Evolutionary conservation across 1,140 invertebrate species (phyloP).

Genomic region (Eumeta japonica): DNA sequence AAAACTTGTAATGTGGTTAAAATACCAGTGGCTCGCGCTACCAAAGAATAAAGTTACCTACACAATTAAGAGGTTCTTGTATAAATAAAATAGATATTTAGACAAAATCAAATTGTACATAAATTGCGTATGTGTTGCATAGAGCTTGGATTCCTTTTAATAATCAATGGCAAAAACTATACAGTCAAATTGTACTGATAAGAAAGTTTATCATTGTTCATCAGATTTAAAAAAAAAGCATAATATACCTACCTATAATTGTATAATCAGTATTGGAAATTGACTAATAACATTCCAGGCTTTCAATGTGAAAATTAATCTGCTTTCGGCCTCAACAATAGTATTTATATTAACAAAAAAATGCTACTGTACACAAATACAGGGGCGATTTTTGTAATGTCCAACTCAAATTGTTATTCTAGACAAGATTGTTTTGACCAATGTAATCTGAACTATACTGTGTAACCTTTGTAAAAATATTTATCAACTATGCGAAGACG

Average conservation of each 20-base stretch:
- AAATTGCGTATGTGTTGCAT: slow-evolving; percentile 36
- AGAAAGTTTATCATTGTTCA: too few relatives aligned
- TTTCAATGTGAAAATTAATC: slow-evolving; percentile 28
- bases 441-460: slow-evolving; percentile 46
- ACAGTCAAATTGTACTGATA: too few relatives aligned
- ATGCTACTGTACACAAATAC: slow-evolving; percentile 16
- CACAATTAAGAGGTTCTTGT: slow-evolving; percentile 47
- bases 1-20: too few relatives aligned
- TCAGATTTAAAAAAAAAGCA: too few relatives aligned
- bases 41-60: slow-evolving; percentile 55
- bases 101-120: slow-evolving; percentile 40
- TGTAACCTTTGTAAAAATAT: slow-evolving; percentile 52
- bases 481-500: slow-evolving; percentile 40
- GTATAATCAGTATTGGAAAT: too few relatives aligned
- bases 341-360: too few relatives aligned
- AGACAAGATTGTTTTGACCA: slow-evolving; percentile 47
- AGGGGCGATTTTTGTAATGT: slow-evolving; percentile 19
- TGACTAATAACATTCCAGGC: slow-evolving; percentile 44
- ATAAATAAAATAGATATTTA: slow-evolving; percentile 40
- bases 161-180: too few relatives aligned
- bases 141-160: slow-evolving; percentile 24
- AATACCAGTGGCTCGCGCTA: slow-evolving; percentile 39
- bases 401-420: slow-evolving; percentile 25
- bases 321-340: slow-evolving; percentile 20
- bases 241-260: too few relatives aligned